These are phyloP conservation scores for Nephila pilipes DNA, from an alignment of 1,140 invertebrate genomes.

Conservation along the genomic window DNA sequence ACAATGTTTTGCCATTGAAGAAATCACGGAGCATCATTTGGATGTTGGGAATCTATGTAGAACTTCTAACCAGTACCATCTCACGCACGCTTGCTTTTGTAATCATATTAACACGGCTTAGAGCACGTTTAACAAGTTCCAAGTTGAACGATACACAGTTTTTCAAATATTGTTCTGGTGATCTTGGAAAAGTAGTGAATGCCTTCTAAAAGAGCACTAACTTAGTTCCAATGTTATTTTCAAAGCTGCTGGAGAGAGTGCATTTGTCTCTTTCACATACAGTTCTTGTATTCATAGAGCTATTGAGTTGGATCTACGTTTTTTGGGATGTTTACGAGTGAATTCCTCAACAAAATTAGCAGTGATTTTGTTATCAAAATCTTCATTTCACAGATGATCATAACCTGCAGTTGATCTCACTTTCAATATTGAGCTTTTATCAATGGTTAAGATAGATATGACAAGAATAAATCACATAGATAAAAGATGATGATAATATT, in stretches of 20 bases:
- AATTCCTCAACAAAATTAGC: constrained; percentile 80
- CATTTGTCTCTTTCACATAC: constrained; percentile 86
- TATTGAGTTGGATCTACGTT: constrained; percentile 79
- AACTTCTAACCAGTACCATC: constrained; percentile 83
- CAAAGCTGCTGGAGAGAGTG: constrained; percentile 80
- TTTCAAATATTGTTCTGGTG: constrained; percentile 82
- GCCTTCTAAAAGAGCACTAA: constrained; percentile 87
- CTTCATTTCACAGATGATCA: constrained; percentile 79
- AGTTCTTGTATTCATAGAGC: constrained; percentile 83
- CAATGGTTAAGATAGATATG: constrained; percentile 92
- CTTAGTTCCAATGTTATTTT: constrained; percentile 86
- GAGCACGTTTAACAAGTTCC: constrained; percentile 79
- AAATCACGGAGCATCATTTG: constrained; percentile 80
- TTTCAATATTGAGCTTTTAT: constrained; percentile 87
- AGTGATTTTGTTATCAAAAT: constrained; percentile 80
- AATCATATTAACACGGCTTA: constrained; percentile 82
- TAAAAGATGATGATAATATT: constrained; percentile 98
- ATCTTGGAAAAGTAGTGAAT: constrained; percentile 83
- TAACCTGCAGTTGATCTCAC: constrained; percentile 88
- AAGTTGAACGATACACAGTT: constrained; percentile 79
- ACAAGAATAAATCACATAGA: constrained; percentile 86
- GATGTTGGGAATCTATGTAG: constrained; percentile 82
- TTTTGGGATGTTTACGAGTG: constrained; percentile 80
- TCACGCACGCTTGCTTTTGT: constrained; percentile 82
- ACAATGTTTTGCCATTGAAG: constrained; percentile 85